phyloP scores from a whole-genome alignment of 2,113 vertebrate genomes.

The Nibea albiflora region DNA sequence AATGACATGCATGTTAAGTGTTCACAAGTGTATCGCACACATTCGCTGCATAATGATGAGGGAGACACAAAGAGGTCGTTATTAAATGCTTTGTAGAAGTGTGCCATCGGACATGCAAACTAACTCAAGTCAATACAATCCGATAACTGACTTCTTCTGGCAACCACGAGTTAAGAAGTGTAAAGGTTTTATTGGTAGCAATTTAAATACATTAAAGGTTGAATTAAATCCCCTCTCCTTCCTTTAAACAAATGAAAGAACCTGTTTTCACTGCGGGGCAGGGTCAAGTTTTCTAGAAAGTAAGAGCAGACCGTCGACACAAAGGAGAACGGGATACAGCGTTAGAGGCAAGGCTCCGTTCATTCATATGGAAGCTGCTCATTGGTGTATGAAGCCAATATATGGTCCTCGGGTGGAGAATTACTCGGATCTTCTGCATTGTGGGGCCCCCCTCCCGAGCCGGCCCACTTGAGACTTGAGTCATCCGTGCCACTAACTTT shows the following conservation, averaged over 20 bases:
- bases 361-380: no score
- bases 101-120: neutral
- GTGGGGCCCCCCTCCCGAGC: no score
- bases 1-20: slow-evolving; percentile 51
- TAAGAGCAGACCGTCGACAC: neutral
- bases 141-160: neutral
- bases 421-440: no score
- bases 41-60: neutral
- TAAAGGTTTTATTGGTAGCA: neutral
- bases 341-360: no score
- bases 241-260: neutral
- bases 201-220: neutral
- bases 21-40: neutral
- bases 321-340: neutral
- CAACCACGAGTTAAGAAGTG: neutral
- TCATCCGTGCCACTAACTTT: no score
- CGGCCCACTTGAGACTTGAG: no score
- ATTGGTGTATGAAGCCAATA: no score
- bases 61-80: no score
- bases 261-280: neutral
- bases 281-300: neutral
- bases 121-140: neutral
- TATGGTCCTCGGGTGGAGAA: no score
- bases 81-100: neutral
- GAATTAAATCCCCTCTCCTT: neutral